Evolutionary conservation across 1,140 invertebrate species (phyloP).

Genomic region (Trichoplusia ni): DNA sequence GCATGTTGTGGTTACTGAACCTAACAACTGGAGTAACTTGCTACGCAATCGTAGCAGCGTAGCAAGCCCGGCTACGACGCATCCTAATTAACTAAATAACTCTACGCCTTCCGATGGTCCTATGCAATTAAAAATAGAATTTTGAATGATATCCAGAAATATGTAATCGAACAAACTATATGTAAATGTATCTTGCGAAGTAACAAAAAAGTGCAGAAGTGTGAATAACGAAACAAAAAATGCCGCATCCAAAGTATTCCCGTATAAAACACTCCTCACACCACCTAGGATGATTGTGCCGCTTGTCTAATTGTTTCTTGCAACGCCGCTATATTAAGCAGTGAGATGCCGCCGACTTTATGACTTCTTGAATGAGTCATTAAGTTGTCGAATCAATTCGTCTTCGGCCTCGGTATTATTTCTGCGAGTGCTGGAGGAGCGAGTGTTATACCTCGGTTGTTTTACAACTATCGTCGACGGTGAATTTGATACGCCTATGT

Average conservation of each 20-base stretch:
- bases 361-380: conserved; percentile 77
- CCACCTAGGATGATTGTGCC: conserved; percentile 62
- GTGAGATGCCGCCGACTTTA: conserved; percentile 74
- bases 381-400: conserved; percentile 76
- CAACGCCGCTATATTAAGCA: conserved; percentile 78
- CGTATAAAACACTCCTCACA: conserved; percentile 15
- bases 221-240: conserved; percentile 15
- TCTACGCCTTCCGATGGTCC: no score
- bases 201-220: no score
- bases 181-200: no score
- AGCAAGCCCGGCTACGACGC: no score
- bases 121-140: no score
- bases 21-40: no score
- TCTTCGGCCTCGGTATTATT: conserved; percentile 62
- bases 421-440: conserved; percentile 36
- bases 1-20: no score
- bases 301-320: conserved; percentile 80
- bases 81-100: no score
- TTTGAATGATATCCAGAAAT: no score
- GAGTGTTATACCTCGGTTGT: conserved; percentile 18
- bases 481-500: conserved; percentile 1
- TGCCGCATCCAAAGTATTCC: conserved; percentile 49
- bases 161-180: no score
- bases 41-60: no score
- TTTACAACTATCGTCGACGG: conserved; percentile 23